Conservation (phyloP, 2,113 vertebrate genomes). For the Calypte anna region DNA sequence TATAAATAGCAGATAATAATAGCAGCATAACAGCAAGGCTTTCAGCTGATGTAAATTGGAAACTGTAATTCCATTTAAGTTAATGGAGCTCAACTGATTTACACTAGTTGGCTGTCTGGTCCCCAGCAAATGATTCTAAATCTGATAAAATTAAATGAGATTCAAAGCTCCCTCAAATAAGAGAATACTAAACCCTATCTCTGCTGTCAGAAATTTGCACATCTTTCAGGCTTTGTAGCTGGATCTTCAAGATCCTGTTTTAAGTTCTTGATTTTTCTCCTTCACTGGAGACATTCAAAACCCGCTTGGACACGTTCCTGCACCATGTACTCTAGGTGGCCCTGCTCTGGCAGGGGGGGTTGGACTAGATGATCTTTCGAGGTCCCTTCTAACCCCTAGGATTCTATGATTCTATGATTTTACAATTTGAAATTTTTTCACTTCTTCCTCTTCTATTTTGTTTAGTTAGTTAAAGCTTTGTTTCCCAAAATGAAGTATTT, state of each 20-base stretch:
- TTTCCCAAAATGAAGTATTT: background rate
- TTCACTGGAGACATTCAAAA: too few species aligned
- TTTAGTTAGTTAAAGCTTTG: conserved; percentile 13
- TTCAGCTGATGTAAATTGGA: conserved; percentile 67
- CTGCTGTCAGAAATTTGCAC: conserved; percentile 25
- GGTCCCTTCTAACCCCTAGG: too few species aligned
- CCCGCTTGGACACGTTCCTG: too few species aligned
- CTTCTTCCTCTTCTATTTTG: background rate
- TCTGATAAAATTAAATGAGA: conserved; percentile 73
- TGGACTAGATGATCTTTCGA: too few species aligned
- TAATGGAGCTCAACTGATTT: conserved; percentile 71
- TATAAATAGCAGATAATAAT: conserved; percentile 69
- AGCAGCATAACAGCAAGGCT: conserved; percentile 53
- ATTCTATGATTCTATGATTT: too few species aligned
- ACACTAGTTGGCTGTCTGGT: conserved; percentile 64
- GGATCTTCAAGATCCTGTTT: conserved; percentile 22
- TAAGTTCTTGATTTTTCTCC: conserved; percentile 60
- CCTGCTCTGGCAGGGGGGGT: too few species aligned
- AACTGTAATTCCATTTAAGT: conserved; percentile 62
- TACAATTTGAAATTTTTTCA: conserved; percentile 49
- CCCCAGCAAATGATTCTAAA: conserved; percentile 63
- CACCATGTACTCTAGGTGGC: too few species aligned
- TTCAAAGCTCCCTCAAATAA: conserved; percentile 55
- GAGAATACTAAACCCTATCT: conserved; percentile 60
- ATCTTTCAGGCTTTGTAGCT: conserved; percentile 57